Evolutionary conservation across 2,113 vertebrate species (phyloP).

Genomic region (Crotalus helleri): DNA sequence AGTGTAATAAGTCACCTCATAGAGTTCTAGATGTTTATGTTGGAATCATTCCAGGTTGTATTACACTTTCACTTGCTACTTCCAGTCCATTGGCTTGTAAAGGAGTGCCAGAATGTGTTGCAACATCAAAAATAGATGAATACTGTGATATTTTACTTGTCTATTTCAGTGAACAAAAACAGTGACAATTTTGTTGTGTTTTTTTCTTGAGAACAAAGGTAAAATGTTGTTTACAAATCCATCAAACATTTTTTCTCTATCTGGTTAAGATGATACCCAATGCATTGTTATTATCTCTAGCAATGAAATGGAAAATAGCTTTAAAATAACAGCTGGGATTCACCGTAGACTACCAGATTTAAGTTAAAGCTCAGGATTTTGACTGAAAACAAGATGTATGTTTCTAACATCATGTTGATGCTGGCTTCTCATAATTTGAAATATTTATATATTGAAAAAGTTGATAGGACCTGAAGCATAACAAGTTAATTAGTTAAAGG

Average conservation of each 20-base stretch:
- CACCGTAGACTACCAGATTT: neutral
- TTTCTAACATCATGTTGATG: neutral
- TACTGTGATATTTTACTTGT: neutral
- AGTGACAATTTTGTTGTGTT: neutral
- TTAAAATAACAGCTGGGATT: conserved; percentile 9
- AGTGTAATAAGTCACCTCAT: neutral
- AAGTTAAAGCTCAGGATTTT: neutral
- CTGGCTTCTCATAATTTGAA: neutral
- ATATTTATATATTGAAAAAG: neutral
- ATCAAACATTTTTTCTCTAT: neutral
- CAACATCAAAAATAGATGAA: neutral
- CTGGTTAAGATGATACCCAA: neutral
- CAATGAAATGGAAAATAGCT: conserved; percentile 16
- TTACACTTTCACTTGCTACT: neutral
- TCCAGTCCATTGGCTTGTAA: neutral
- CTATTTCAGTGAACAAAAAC: neutral
- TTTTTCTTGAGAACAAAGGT: neutral
- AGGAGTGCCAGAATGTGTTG: neutral
- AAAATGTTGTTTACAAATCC: conserved; percentile 11
- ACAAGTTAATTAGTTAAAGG: neutral
- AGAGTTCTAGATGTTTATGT: neutral
- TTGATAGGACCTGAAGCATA: neutral
- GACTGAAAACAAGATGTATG: neutral
- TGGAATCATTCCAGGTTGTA: neutral
- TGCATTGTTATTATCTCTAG: conserved; percentile 10